A percentile compares a stretch with the other conserved stretches of the same genome.
Evolutionary conservation across 2,888 invertebrate species (phyloP).

Genomic region (Piscicola geometra): DNA sequence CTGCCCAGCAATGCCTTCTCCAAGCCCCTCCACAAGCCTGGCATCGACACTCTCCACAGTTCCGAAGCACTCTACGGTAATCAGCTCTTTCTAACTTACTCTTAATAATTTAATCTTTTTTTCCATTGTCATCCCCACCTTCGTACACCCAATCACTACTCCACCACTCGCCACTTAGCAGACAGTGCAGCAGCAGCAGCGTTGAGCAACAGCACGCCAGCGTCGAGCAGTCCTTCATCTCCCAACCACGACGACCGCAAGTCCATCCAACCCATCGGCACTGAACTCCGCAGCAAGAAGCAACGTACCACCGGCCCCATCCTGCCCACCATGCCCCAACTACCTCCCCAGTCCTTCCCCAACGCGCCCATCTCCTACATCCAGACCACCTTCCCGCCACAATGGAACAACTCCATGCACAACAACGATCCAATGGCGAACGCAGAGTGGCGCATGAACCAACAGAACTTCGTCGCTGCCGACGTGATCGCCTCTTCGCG

Average conservation of each 20-base stretch:
- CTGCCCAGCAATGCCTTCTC: slow-evolving; percentile 1
- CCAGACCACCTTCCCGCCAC: background rate
- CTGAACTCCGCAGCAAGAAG: slow-evolving; percentile 51
- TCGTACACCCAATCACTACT: background rate
- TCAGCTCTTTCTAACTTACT: background rate
- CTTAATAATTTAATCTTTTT: background rate
- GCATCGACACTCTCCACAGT: background rate
- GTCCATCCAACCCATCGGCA: slow-evolving; percentile 53
- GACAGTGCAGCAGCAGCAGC: slow-evolving; percentile 17
- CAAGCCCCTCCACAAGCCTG: background rate
- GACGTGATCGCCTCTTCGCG: background rate
- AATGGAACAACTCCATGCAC: background rate
- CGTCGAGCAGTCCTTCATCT: slow-evolving; percentile 43
- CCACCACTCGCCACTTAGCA: background rate
- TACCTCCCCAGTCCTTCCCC: background rate
- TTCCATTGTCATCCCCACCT: background rate
- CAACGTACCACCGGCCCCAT: slow-evolving; percentile 31
- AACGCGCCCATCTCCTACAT: background rate
- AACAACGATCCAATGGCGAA: background rate
- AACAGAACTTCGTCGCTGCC: background rate
- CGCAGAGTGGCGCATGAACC: background rate
- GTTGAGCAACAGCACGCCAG: slow-evolving; percentile 39
- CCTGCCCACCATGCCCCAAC: background rate
- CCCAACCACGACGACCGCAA: slow-evolving; percentile 38
- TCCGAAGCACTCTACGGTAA: background rate